Percentiles rank a stretch among this genome's conserved stretches.
Conservation (phyloP, 2,888 invertebrate species). For the Orthosia incerta region DNA sequence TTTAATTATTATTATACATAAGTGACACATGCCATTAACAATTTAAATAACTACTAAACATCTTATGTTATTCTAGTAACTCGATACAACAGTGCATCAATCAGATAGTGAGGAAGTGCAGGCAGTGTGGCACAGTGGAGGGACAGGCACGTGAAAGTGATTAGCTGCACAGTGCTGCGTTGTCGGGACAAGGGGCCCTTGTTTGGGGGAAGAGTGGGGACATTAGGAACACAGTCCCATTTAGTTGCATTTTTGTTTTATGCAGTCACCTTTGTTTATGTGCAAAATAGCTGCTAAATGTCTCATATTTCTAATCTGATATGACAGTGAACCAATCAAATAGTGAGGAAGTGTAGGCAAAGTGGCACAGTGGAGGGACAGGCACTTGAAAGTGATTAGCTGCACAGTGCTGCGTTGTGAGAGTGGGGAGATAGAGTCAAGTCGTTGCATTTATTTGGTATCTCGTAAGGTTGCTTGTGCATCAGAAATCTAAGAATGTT, state of each 20-base stretch:
- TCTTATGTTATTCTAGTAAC: constrained; percentile 63
- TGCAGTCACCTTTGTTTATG: background rate
- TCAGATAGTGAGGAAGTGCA: constrained; percentile 83
- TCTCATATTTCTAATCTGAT: constrained; percentile 52
- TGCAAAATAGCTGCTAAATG: no score
- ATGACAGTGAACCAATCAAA: constrained; percentile 62
- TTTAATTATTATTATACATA: background rate
- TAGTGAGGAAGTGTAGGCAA: constrained; percentile 83
- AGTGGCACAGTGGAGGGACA: constrained; percentile 76
- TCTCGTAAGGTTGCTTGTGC: no score
- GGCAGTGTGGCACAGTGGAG: constrained; percentile 71
- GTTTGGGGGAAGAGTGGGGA: constrained; percentile 70
- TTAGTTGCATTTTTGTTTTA: background rate
- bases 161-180: constrained; percentile 85
- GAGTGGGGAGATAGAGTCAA: constrained; percentile 37
- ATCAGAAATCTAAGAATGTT: no score
- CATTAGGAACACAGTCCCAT: background rate
- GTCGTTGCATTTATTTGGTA: no score
- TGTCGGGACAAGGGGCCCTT: constrained; percentile 84
- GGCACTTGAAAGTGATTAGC: constrained; percentile 89
- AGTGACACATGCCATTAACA: constrained; percentile 18
- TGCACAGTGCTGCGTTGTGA: constrained; percentile 82
- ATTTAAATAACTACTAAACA: constrained; percentile 33
- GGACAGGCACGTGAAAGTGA: constrained; percentile 89
- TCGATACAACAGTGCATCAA: constrained; percentile 56